Percentiles rank a stretch among this genome's conserved stretches.
Conservation (phyloP, 2,888 invertebrate species). For the Bombylius major region DNA sequence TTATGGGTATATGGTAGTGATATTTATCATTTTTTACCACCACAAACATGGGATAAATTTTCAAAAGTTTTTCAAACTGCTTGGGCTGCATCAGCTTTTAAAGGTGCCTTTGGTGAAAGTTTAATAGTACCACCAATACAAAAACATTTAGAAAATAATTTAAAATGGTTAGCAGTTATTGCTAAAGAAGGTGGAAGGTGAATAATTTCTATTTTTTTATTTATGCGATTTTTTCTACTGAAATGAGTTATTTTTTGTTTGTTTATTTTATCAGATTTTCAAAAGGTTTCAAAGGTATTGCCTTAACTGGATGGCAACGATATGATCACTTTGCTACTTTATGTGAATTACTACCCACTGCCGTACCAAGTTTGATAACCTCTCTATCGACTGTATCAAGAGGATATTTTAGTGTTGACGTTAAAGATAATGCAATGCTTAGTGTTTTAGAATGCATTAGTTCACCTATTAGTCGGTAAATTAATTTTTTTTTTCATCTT, state of each 20-base stretch:
- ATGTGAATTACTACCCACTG: slow-evolving; percentile 53
- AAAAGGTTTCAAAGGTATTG: slow-evolving; percentile 32
- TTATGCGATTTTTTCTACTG: too few relatives aligned
- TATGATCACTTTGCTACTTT: slow-evolving; percentile 60
- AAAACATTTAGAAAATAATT: slow-evolving; percentile 56
- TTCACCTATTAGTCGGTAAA: slow-evolving; percentile 29
- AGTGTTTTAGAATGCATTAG: slow-evolving; percentile 44
- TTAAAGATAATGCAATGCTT: slow-evolving; percentile 37
- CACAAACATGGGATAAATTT: slow-evolving; percentile 52
- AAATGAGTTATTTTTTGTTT: neutral
- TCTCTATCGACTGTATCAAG: slow-evolving; percentile 44
- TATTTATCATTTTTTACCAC: slow-evolving; percentile 45
- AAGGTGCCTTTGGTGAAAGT: slow-evolving; percentile 63
- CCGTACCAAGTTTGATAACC: slow-evolving; percentile 51
- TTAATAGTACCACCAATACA: slow-evolving; percentile 51
- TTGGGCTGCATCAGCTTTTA: slow-evolving; percentile 64
- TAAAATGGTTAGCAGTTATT: slow-evolving; percentile 57
- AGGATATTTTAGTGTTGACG: slow-evolving; percentile 46
- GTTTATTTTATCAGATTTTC: slow-evolving; percentile 22
- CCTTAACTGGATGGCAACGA: slow-evolving; percentile 36
- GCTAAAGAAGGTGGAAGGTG: slow-evolving; percentile 42
- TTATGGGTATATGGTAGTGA: slow-evolving; percentile 70
- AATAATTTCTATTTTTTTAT: neutral
- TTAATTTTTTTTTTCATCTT: neutral
- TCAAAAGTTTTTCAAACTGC: slow-evolving; percentile 51